These are phyloP conservation scores for Benthosema pterotum DNA, from an alignment of 2,797 vertebrate species.

Conservation along the genomic window DNA sequence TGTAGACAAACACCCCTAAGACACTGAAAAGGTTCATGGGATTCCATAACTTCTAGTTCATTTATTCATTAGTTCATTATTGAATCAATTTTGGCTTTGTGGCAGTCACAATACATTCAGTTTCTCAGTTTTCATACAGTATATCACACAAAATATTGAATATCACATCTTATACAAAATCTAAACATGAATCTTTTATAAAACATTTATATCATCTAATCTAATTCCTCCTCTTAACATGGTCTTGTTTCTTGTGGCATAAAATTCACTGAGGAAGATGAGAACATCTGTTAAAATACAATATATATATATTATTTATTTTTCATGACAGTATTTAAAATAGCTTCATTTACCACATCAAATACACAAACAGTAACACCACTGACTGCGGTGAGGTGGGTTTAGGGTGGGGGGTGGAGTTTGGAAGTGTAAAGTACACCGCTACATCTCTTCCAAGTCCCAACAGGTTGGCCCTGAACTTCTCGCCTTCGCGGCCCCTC, in stretches of 20 bases:
- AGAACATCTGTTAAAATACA: constrained; percentile 80
- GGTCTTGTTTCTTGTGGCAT: constrained; percentile 58
- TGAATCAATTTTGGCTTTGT: constrained; percentile 65
- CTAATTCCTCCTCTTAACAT: constrained; percentile 63
- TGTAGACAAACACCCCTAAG: too few relatives aligned
- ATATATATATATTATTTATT: constrained; percentile 65
- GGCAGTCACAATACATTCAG: constrained; percentile 81
- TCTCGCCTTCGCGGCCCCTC: neutral
- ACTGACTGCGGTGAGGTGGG: constrained; percentile 34
- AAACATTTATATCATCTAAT: constrained; percentile 79
- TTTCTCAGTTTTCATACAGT: constrained; percentile 69
- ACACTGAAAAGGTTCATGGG: neutral
- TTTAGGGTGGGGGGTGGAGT: neutral
- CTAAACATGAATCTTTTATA: constrained; percentile 76
- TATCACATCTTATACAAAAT: constrained; percentile 83
- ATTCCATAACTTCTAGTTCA: constrained; percentile 54
- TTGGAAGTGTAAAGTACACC: constrained; percentile 34
- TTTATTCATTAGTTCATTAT: constrained; percentile 65
- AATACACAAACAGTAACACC: constrained; percentile 69
- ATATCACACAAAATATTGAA: constrained; percentile 76
- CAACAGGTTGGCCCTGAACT: constrained; percentile 21
- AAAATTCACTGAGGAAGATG: constrained; percentile 75
- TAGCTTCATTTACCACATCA: constrained; percentile 78
- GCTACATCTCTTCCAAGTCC: constrained; percentile 26
- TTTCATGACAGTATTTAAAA: constrained; percentile 79